These are phyloP conservation scores for Macrotrachela quadricornifera DNA, from an alignment of 1,140 invertebrate genomes.

Conservation along the genomic window DNA sequence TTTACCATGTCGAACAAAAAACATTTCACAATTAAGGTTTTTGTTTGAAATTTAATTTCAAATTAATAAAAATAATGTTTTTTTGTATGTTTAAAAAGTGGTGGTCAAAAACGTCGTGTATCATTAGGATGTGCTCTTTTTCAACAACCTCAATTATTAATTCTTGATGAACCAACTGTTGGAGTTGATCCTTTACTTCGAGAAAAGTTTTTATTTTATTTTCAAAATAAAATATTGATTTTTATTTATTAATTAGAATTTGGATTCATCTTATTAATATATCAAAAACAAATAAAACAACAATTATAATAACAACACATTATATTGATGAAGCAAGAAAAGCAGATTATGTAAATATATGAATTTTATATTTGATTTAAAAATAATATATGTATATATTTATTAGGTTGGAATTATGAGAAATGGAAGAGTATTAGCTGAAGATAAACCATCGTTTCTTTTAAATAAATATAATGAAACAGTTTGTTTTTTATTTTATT, in stretches of 20 bases:
- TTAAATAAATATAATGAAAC: conserved; percentile 47
- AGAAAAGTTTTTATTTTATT: conserved; percentile 43
- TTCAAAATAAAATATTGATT: background rate
- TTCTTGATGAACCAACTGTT: conserved; percentile 81
- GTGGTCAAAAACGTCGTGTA: conserved; percentile 70
- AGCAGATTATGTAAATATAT: conserved; percentile 42
- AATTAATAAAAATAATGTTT: too few species aligned
- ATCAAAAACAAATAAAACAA: conserved; percentile 52
- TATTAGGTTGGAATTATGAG: conserved; percentile 64
- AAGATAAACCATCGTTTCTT: conserved; percentile 63
- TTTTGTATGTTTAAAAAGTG: too few species aligned
- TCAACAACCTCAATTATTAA: conserved; percentile 71
- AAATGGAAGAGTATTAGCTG: conserved; percentile 63
- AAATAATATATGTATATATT: background rate
- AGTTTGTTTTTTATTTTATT: background rate
- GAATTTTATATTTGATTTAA: conserved; percentile 12
- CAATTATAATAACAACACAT: conserved; percentile 77
- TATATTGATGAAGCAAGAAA: conserved; percentile 76
- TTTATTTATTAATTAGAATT: conserved; percentile 39
- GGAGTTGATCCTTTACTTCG: conserved; percentile 69
- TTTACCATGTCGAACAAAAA: conserved; percentile 12
- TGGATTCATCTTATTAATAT: conserved; percentile 71
- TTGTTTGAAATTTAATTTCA: too few species aligned
- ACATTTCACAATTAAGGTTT: too few species aligned
- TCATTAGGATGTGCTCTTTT: conserved; percentile 74